phyloP scores from a whole-genome alignment of 2,797 vertebrate genomes.

The Menidia menidia region DNA sequence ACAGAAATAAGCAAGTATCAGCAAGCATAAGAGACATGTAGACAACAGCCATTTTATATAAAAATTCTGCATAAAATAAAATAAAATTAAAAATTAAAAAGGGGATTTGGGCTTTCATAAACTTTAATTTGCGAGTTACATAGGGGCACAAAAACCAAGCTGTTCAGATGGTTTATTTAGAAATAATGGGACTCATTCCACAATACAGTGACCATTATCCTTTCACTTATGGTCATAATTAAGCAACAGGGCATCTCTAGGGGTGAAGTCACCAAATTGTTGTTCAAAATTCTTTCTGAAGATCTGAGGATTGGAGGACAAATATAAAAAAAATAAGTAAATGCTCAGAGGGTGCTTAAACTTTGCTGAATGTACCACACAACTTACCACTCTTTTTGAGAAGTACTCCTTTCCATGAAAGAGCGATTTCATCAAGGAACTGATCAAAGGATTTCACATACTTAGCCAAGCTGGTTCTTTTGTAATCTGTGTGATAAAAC shows the following conservation, averaged over 20 bases:
- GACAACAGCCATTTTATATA: constrained; percentile 17
- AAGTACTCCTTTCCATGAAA: constrained; percentile 85
- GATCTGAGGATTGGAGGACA: constrained; percentile 71
- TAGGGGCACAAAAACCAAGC: background rate
- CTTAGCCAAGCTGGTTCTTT: constrained; percentile 90
- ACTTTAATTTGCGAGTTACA: background rate
- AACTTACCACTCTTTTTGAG: constrained; percentile 88
- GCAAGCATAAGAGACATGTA: constrained; percentile 15
- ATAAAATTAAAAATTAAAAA: too few species aligned
- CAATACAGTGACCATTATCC: background rate
- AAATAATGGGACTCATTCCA: background rate
- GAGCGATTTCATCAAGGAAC: constrained; percentile 89
- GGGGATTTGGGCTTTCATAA: too few species aligned
- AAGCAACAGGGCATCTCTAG: background rate
- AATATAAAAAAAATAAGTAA: background rate
- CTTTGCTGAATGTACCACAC: background rate
- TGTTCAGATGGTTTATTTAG: background rate
- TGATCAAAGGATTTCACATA: constrained; percentile 90
- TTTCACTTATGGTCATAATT: background rate
- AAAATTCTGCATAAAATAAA: constrained; percentile 15
- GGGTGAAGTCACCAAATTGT: background rate
- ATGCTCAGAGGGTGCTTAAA: background rate
- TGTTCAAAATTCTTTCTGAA: constrained; percentile 83
- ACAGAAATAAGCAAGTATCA: constrained; percentile 39
- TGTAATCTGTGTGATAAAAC: constrained; percentile 85